Percentiles rank a stretch among this genome's conserved stretches.
Evolutionary conservation across 2,888 invertebrate genomes (phyloP).

Genomic region (Carabus problematicus): DNA sequence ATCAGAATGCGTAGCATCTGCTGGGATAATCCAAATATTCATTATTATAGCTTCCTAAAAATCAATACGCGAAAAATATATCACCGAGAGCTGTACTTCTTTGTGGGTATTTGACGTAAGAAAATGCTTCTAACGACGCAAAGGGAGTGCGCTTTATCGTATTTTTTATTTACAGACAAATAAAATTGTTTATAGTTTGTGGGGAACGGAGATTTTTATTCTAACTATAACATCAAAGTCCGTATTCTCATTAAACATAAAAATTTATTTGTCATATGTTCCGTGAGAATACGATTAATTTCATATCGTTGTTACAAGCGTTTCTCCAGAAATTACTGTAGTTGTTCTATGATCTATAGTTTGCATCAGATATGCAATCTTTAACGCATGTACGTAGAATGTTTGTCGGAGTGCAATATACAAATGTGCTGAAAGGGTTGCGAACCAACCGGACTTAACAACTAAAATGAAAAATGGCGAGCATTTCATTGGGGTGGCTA

Average conservation of each 20-base stretch:
- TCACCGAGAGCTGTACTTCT: background rate
- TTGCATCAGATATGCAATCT: constrained; percentile 1
- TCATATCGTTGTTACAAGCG: no score
- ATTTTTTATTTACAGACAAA: constrained; percentile 49
- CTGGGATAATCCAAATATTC: background rate
- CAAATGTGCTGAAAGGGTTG: constrained; percentile 16
- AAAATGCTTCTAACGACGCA: background rate
- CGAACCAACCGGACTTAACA: constrained; percentile 20
- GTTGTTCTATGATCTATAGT: no score
- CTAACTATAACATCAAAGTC: no score
- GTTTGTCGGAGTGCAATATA: no score
- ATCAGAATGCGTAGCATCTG: background rate
- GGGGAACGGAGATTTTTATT: constrained; percentile 46
- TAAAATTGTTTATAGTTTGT: constrained; percentile 55
- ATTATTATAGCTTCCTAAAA: background rate
- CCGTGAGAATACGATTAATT: no score
- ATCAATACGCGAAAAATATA: constrained; percentile 3
- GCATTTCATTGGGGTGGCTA: constrained; percentile 36
- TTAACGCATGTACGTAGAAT: background rate
- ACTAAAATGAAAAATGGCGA: constrained; percentile 38
- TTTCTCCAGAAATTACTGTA: no score
- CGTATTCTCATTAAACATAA: no score
- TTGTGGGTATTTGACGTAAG: background rate
- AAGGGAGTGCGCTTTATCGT: constrained; percentile 8
- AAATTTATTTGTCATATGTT: no score